Evolutionary conservation across 1,140 invertebrate genomes (phyloP).

Genomic region (Ceratina calcarata): DNA sequence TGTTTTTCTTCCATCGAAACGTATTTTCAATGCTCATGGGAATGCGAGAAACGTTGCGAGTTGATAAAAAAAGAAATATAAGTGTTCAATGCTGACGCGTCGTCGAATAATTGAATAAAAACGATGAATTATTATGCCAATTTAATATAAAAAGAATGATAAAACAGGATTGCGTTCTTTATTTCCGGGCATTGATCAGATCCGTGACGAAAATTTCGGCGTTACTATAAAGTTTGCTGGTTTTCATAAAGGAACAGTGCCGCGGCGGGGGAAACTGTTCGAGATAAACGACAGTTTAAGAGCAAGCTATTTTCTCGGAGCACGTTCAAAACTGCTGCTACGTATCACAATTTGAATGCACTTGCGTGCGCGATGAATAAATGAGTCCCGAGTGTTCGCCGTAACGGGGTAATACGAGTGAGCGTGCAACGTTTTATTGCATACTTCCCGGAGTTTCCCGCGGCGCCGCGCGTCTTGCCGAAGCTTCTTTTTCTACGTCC

Average conservation of each 20-base stretch:
- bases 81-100: neutral
- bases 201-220: too few species aligned
- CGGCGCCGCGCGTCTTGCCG: neutral
- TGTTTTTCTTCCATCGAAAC: neutral
- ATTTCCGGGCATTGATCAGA: too few species aligned
- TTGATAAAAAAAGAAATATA: neutral
- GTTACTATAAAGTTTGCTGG: too few species aligned
- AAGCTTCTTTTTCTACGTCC: neutral
- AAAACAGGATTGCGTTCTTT: too few species aligned
- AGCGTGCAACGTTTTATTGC: neutral
- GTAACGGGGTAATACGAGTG: neutral
- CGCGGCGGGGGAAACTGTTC: neutral
- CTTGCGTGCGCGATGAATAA: constrained; percentile 1
- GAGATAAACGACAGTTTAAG: neutral
- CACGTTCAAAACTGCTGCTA: neutral
- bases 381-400: constrained; percentile 4
- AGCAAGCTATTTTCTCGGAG: neutral
- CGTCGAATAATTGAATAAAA: neutral
- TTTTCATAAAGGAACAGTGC: too few species aligned
- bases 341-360: neutral
- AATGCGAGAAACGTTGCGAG: neutral
- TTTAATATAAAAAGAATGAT: too few species aligned
- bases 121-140: too few species aligned
- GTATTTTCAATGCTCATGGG: neutral
- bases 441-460: neutral